These are phyloP conservation scores for Leptinotarsa lineolata DNA, from an alignment of 1,140 invertebrate species.

Conservation along the genomic window DNA sequence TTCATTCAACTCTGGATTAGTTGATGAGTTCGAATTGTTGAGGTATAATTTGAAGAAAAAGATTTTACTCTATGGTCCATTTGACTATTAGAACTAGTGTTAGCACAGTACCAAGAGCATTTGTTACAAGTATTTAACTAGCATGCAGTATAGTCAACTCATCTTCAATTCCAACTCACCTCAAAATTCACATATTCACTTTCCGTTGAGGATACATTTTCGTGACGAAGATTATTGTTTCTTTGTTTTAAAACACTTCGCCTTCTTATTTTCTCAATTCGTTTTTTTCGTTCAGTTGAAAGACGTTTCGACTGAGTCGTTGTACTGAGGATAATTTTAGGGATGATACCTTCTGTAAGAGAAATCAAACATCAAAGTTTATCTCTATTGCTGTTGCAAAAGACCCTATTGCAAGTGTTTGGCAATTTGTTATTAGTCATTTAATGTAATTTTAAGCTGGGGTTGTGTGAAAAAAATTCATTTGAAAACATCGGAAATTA, in stretches of 20 bases:
- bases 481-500: no score
- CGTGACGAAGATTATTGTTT: background rate
- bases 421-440: no score
- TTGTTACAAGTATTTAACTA: no score
- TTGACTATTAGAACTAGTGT: no score
- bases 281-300: conserved; percentile 14
- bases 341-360: background rate
- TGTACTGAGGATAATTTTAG: conserved; percentile 3
- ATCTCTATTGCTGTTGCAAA: background rate
- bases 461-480: no score
- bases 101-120: no score
- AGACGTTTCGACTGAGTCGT: background rate
- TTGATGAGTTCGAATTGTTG: no score
- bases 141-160: no score
- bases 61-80: no score
- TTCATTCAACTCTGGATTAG: no score
- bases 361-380: background rate
- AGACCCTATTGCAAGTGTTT: background rate
- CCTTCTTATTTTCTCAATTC: conserved; percentile 20
- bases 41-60: no score
- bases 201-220: background rate
- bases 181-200: background rate
- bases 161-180: background rate
- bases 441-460: no score
- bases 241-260: background rate